Conservation (phyloP, 2,113 vertebrate species). For the Rhinopomastus cyanomelas region DNA sequence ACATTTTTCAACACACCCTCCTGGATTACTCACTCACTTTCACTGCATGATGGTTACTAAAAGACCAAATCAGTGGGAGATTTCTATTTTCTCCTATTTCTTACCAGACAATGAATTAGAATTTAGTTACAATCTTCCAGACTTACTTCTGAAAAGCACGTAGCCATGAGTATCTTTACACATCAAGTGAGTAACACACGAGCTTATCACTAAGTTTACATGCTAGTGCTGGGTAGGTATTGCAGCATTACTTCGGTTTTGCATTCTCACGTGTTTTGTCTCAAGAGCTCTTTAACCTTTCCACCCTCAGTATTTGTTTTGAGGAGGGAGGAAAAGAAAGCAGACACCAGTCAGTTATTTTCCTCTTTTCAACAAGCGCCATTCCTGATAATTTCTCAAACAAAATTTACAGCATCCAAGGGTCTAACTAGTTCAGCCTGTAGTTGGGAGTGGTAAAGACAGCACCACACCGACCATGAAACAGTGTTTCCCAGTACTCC, state of each 20-base stretch:
- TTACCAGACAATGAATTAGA: neutral
- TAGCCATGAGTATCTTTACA: neutral
- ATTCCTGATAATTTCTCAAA: neutral
- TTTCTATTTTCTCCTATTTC: neutral
- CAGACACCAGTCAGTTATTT: neutral
- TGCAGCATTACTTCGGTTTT: neutral
- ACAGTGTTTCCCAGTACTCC: neutral
- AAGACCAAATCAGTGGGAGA: neutral
- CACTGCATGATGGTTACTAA: neutral
- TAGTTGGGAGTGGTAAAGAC: neutral
- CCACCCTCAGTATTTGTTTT: conserved; percentile 4
- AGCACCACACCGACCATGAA: neutral
- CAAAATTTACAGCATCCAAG: neutral
- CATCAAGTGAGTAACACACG: no score
- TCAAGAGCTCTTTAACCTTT: conserved; percentile 46
- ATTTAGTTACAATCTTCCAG: neutral
- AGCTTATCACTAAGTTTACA: neutral
- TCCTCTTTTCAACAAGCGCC: neutral
- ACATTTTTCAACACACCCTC: neutral
- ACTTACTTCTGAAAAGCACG: neutral
- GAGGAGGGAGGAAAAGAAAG: conserved; percentile 11
- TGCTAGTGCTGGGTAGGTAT: neutral
- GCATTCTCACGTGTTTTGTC: neutral
- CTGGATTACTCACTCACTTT: neutral
- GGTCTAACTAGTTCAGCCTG: neutral